Evolutionary conservation across 2,797 vertebrate genomes (phyloP), one percentile per base, ranked within the genome.

Genomic region (Phalloptychus januarius): DNA sequence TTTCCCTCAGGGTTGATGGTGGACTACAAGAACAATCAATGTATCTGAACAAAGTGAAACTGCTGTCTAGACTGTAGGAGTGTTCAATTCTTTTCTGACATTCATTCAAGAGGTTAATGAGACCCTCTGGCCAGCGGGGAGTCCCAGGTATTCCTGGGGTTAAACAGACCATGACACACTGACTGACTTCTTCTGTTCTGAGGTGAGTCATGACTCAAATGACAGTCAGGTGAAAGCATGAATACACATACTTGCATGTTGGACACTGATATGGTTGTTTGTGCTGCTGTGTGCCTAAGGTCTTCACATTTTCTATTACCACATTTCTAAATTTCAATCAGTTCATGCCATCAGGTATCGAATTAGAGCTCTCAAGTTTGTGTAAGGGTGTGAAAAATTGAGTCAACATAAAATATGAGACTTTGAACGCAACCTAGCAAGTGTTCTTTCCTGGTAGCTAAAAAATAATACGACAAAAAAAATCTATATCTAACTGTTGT

Each of bases 91-190:
- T 28, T 74, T 45, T 52, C 6, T 25, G 33, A 28, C n/a, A 13
- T 31, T 75, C n/a, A 50, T 54, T 18, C 15, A 65, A 31, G 25
- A 77, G 74, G 25, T 54, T 56, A 74, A 71, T 56, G 28, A 40
- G 71, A 40, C 46, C 44, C 31, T 16, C 25, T 79, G 73, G 70
- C 74, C 44, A 0, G 4, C 61, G 90, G 91, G 52, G 89, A 92
- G 85, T 91, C 86, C 88, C 91, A 87, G 69, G 72, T 83, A 77
- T 83, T 85, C 86, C 84, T 86, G 74, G 77, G 77, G 67, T 75
- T 78, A 87, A 18, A 76, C 69, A 65, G 70, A 72, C 25, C 12
- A 56, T 77, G 78, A 80, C 74, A 80, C 74, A 83, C 44, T 18
- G 63, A 83, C 46, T 18, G 63, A 54, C 52, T 25, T 78, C 63